Evolutionary conservation across 2,888 invertebrate genomes (phyloP).

Genomic region (Blastobasis lacticolella): DNA sequence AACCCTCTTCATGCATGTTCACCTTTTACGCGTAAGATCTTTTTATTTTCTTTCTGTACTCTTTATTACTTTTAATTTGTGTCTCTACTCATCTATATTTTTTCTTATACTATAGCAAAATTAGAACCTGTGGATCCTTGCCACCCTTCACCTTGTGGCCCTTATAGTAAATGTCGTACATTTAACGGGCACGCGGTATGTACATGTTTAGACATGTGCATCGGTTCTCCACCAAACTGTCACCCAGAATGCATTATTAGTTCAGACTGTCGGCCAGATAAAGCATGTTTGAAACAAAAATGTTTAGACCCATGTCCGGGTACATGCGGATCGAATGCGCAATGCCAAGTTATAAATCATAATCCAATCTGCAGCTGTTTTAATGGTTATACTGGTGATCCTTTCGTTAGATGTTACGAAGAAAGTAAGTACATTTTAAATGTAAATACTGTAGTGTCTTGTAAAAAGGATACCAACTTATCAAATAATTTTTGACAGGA

Average conservation of each 20-base stretch:
- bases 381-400: constrained; percentile 81
- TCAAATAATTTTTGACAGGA: constrained; percentile 37
- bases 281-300: constrained; percentile 85
- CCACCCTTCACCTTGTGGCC: constrained; percentile 84
- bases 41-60: constrained; percentile 52
- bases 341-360: constrained; percentile 86
- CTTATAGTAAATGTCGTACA: constrained; percentile 83
- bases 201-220: constrained; percentile 81
- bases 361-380: constrained; percentile 86
- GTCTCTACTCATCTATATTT: constrained; percentile 32
- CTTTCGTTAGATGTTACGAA: constrained; percentile 80
- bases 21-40: constrained; percentile 75
- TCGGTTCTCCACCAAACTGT: constrained; percentile 85
- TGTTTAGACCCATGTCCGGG: constrained; percentile 85
- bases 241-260: constrained; percentile 86
- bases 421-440: constrained; percentile 72
- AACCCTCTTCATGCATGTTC: constrained; percentile 81
- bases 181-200: constrained; percentile 83
- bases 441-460: neutral
- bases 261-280: constrained; percentile 83
- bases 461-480: neutral
- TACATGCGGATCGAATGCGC: constrained; percentile 83
- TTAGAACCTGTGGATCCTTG: constrained; percentile 78
- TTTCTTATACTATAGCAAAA: constrained; percentile 50
- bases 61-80: constrained; percentile 30